phyloP scores from a whole-genome alignment of 2,113 vertebrate genomes.

The Oceanites oceanicus region DNA sequence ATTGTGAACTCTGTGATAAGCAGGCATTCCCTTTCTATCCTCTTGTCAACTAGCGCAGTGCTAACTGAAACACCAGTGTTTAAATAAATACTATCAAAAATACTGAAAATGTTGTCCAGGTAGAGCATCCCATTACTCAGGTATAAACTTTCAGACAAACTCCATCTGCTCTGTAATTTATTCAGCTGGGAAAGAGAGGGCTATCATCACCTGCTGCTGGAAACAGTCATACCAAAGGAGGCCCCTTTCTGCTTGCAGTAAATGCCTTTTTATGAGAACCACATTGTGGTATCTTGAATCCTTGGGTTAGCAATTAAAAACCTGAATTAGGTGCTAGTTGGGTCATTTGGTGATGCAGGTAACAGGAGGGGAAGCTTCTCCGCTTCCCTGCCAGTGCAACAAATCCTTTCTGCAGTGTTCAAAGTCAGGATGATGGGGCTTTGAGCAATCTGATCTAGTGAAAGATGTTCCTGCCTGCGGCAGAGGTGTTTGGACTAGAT shows the following conservation, averaged over 20 bases:
- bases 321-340: neutral
- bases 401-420: neutral
- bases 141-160: neutral
- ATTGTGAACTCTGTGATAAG: neutral
- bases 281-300: neutral
- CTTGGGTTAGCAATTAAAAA: neutral
- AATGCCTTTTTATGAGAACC: neutral
- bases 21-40: neutral
- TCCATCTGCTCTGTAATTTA: neutral
- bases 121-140: neutral
- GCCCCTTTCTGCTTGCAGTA: neutral
- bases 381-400: neutral
- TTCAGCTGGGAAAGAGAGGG: neutral
- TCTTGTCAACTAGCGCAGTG: neutral
- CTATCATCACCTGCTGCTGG: neutral
- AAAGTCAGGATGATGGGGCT: fast-evolving
- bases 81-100: neutral
- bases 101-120: neutral
- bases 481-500: no score
- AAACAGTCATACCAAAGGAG: neutral
- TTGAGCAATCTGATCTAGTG: neutral
- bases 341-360: neutral
- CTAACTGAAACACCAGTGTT: neutral
- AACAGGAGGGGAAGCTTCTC: neutral
- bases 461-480: neutral